phyloP scores from a whole-genome alignment of 2,797 vertebrate species.

The Threskiornis aethiopicus region DNA sequence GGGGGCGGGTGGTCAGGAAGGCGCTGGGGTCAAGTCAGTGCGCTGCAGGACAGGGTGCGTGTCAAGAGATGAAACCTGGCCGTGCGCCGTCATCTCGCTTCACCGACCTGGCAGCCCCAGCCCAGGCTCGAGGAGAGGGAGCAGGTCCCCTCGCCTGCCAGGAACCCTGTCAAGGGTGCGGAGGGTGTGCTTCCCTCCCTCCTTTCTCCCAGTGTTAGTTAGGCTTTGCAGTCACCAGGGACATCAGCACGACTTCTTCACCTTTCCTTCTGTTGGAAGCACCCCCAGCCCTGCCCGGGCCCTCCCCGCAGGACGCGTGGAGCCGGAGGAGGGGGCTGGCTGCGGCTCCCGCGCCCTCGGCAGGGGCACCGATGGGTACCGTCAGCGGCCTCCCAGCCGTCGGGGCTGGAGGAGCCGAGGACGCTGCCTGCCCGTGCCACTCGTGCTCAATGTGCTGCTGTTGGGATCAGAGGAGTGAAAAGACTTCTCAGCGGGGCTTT shows the following conservation, averaged over 20 bases:
- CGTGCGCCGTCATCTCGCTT: fast-evolving
- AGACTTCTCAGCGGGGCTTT: not conserved
- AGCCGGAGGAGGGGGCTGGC: not conserved
- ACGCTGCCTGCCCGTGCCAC: not conserved
- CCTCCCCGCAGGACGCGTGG: not conserved
- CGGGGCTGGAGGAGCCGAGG: not conserved
- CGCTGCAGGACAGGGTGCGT: fast-evolving
- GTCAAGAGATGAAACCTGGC: not conserved
- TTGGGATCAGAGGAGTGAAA: not conserved
- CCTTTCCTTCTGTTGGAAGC: not conserved
- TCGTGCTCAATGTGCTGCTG: not conserved
- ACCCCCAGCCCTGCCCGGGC: not conserved
- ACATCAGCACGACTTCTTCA: not conserved
- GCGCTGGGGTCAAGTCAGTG: not conserved
- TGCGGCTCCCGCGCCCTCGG: not conserved
- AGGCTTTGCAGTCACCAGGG: not conserved
- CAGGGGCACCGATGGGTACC: fast-evolving
- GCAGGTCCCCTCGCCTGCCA: not conserved
- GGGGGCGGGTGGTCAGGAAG: not conserved
- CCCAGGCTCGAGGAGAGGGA: not conserved
- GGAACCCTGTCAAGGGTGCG: not conserved
- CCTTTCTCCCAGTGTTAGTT: not conserved
- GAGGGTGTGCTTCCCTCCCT: not conserved
- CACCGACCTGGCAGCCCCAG: fast-evolving
- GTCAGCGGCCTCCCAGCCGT: not conserved